A percentile compares a stretch with the other conserved stretches of the same genome.
These are phyloP conservation scores for Caranx ignobilis DNA, from an alignment of 2,113 vertebrate species.

Conservation along the genomic window DNA sequence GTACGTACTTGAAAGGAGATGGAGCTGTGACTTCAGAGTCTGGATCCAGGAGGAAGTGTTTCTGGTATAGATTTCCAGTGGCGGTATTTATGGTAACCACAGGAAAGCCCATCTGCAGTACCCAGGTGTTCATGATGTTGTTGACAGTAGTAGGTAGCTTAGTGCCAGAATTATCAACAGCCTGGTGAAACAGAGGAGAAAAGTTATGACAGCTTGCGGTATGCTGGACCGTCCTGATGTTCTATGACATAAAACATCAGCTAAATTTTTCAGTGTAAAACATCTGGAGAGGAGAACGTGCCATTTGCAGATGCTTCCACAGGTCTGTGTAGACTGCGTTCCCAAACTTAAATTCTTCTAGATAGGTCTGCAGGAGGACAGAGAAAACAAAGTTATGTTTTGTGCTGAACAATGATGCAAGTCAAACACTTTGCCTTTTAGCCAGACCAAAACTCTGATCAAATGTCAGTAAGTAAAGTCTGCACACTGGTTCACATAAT, in stretches of 20 bases:
- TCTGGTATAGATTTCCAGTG: conserved; percentile 76
- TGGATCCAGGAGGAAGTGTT: conserved; percentile 90
- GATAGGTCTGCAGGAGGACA: conserved; percentile 75
- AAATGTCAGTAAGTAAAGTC: too few species aligned
- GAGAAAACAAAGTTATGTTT: background rate
- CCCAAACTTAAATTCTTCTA: conserved; percentile 80
- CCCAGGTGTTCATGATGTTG: conserved; percentile 93
- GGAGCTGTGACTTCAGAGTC: conserved; percentile 71
- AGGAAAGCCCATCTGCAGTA: conserved; percentile 94
- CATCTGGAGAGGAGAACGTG: conserved; percentile 33
- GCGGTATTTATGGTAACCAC: conserved; percentile 86
- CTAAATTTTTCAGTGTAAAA: background rate
- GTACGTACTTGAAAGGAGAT: conserved; percentile 85
- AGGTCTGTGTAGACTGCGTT: conserved; percentile 90
- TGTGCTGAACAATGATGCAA: too few species aligned
- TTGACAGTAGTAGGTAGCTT: conserved; percentile 19
- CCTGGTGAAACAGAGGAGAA: conserved; percentile 42
- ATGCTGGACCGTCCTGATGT: background rate
- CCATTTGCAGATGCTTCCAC: conserved; percentile 89
- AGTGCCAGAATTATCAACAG: background rate
- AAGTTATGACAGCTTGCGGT: background rate
- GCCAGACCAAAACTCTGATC: too few species aligned
- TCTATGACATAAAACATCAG: background rate
- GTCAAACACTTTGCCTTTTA: too few species aligned
- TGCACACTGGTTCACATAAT: too few species aligned